Evolutionary conservation across 1,140 invertebrate species (phyloP), one percentile per base, ranked within the genome.

Genomic region (Thaumatotibia leucotreta): DNA sequence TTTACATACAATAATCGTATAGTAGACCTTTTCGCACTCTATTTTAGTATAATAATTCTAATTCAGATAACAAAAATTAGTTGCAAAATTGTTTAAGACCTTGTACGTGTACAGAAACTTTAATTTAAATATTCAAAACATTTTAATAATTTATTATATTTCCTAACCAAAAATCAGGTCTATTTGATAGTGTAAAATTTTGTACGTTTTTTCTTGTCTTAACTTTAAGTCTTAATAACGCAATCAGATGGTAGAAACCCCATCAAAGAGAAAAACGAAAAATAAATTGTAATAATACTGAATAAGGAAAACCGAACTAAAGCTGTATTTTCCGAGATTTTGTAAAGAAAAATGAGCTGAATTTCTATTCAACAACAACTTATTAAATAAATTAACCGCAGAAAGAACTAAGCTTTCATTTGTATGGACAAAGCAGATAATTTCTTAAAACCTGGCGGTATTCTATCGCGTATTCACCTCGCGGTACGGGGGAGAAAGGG

Each of bases 331-430:
- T 58, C 11, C 23, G 23, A 29, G 24, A 31, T 0, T 29, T 54
- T 24, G 11, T 24, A 58, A 58, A 27, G 23, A 58, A 58, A 58
- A 58, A 58, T 58, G 52, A 58, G 52, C 24, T n/a, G 52, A 58
- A 27, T 9, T 31, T 6, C 52, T 84, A 84, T 89, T 89, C 86
- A 89, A 75, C 70, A 83, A 83, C 79, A 84, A 86, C 86, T 88
- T 86, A 88, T 88, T 88, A 86, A 87, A 85, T 87, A 87, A 87
- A 87, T 87, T 89, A 87, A 87, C 83, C 83, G 81, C 84, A 86
- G 84, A 86, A 86, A 88, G 80, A 86, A 82, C 83, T 84, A 86
- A 87, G 81, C 76, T 83, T 77, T 84, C 83, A 79, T 80, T 86
- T 77, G 73, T 72, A 49, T 78, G 80, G 73, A 89, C 87, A 89